phyloP scores from a whole-genome alignment of 2,797 vertebrate species.

The Pangasius macronema region DNA sequence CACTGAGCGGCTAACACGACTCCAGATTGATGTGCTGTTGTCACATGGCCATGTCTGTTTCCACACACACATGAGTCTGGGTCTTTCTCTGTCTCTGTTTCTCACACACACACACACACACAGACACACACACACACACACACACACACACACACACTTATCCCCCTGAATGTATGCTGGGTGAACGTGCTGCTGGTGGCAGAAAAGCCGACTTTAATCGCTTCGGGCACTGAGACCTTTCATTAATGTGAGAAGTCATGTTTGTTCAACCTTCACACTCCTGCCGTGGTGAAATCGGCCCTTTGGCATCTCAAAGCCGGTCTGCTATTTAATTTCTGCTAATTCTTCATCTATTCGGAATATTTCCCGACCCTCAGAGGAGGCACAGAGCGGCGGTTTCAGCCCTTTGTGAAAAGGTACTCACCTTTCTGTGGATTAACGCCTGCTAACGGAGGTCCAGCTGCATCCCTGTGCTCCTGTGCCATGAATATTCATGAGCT shows the following conservation, averaged over 20 bases:
- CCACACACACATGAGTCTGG: neutral
- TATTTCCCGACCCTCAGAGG: conserved; percentile 46
- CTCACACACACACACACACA: conserved; percentile 20
- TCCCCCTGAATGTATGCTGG: neutral
- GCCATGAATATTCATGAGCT: conserved; percentile 39
- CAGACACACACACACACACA: conserved; percentile 16
- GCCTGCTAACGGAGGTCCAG: conserved; percentile 50
- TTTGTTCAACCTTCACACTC: conserved; percentile 43
- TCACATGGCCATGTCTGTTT: conserved; percentile 18
- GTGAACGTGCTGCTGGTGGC: neutral
- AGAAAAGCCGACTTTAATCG: conserved; percentile 11
- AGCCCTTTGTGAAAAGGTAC: conserved; percentile 48
- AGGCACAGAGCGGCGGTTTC: conserved; percentile 22
- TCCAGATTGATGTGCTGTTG: conserved; percentile 32
- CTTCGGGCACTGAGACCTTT: conserved; percentile 6
- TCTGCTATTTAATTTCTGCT: conserved; percentile 44
- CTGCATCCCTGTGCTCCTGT: conserved; percentile 32
- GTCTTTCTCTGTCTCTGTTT: neutral
- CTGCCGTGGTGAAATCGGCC: conserved; percentile 5
- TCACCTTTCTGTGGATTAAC: conserved; percentile 51
- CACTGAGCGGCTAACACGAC: conserved; percentile 37
- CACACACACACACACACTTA: conserved; percentile 29
- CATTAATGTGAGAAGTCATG: conserved; percentile 19
- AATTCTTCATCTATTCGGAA: conserved; percentile 47
- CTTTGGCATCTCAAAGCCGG: conserved; percentile 59